Percentiles rank a stretch among this genome's conserved stretches.
Conservation (phyloP, 2,113 vertebrate species). For the Pseudorectes ferrugineus region DNA sequence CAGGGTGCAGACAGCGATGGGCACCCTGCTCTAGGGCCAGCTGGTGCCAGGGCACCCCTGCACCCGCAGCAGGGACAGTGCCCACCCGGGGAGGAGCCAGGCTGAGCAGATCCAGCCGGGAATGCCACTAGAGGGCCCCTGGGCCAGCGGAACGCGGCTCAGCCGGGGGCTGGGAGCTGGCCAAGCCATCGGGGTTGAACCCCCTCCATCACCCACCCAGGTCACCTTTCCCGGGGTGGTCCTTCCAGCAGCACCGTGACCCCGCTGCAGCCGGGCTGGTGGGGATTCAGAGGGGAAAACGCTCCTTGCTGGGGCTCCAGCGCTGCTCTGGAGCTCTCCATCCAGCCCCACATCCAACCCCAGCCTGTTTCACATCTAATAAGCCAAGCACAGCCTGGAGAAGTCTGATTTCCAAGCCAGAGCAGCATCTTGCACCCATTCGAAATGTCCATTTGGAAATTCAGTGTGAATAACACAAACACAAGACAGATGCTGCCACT, state of each 20-base stretch:
- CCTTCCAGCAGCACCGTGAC: neutral
- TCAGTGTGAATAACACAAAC: slow-evolving; percentile 65
- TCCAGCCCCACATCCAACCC: neutral
- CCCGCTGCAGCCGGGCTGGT: fast-evolving
- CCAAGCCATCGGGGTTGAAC: neutral
- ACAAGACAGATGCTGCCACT: slow-evolving; percentile 63
- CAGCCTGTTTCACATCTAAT: neutral
- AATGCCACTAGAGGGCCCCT: slow-evolving; percentile 37
- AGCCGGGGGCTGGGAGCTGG: neutral
- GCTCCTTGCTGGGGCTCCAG: neutral
- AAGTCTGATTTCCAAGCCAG: slow-evolving; percentile 53
- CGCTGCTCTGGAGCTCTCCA: neutral
- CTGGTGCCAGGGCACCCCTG: fast-evolving
- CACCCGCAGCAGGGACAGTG: fast-evolving
- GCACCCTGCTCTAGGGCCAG: neutral
- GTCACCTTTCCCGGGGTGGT: fast-evolving
- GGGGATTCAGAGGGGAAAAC: neutral
- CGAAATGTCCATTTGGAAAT: slow-evolving; percentile 62
- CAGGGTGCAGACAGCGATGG: fast-evolving
- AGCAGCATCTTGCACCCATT: slow-evolving; percentile 59
- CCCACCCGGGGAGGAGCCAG: neutral
- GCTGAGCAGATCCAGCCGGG: neutral
- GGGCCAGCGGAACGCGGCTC: neutral
- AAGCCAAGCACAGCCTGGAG: slow-evolving; percentile 5
- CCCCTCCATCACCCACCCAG: neutral